Percentiles rank a stretch among this genome's conserved stretches.
Evolutionary conservation across 2,113 vertebrate species (phyloP).

Genomic region (Potamarius usumacintae): DNA sequence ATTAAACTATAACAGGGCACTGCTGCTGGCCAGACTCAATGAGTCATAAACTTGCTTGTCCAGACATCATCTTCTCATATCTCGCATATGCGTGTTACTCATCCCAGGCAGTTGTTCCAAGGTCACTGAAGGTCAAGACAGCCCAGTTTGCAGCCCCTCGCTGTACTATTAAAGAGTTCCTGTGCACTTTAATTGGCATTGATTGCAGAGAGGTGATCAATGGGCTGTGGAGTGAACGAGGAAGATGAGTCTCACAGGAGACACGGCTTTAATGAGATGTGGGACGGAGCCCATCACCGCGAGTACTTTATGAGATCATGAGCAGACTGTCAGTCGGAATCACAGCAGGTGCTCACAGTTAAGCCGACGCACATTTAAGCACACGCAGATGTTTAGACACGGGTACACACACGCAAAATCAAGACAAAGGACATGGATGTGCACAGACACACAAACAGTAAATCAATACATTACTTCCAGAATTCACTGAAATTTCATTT

Average conservation of each 20-base stretch:
- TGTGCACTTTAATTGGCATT: slow-evolving; percentile 78
- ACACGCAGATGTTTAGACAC: not conserved
- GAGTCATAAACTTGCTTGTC: not conserved
- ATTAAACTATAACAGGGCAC: not conserved
- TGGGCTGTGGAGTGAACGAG: slow-evolving; percentile 64
- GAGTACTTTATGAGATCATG: slow-evolving; percentile 64
- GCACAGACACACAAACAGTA: not conserved
- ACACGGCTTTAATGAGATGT: slow-evolving; percentile 68
- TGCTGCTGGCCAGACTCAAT: not conserved
- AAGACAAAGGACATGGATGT: not conserved
- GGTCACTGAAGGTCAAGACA: slow-evolving; percentile 67
- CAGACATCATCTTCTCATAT: slow-evolving; percentile 4
- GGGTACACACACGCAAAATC: not conserved
- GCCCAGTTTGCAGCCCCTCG: slow-evolving; percentile 73
- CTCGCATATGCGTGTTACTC: not conserved
- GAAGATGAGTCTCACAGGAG: slow-evolving; percentile 62
- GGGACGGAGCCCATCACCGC: slow-evolving; percentile 57
- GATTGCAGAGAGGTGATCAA: slow-evolving; percentile 74
- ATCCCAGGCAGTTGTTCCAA: slow-evolving; percentile 38
- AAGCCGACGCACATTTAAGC: not conserved
- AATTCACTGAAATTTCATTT: not conserved
- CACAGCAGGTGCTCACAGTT: not conserved
- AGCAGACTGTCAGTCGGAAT: slow-evolving; percentile 42
- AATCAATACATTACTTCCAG: not conserved
- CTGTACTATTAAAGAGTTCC: slow-evolving; percentile 72